phyloP scores from a whole-genome alignment of 92 coral and sea anemone species.

The Paragorgia papillata region DNA sequence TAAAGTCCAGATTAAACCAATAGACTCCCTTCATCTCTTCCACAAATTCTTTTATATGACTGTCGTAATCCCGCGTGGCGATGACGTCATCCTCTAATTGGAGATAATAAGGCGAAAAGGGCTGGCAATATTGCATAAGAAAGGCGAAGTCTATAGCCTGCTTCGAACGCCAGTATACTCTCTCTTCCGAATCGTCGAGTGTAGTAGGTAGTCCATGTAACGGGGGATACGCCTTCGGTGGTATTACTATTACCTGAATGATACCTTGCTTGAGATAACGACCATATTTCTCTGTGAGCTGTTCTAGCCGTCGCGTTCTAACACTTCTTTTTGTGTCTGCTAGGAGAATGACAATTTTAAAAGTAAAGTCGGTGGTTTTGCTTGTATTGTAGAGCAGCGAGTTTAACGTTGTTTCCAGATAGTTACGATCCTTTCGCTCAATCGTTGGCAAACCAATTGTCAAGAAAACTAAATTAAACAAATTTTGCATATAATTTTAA shows the following conservation, averaged over 20 bases:
- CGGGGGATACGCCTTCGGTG: conserved; percentile 70
- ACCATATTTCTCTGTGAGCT: conserved; percentile 50
- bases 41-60: conserved; percentile 61
- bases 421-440: conserved; percentile 63
- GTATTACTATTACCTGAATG: conserved; percentile 82
- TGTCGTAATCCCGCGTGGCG: conserved; percentile 56
- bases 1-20: conserved; percentile 62
- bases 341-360: conserved; percentile 74
- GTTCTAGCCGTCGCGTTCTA: conserved; percentile 42
- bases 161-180: conserved; percentile 92
- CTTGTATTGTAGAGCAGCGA: conserved; percentile 55
- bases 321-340: conserved; percentile 71
- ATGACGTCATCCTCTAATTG: conserved; percentile 92
- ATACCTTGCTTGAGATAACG: conserved; percentile 59
- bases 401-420: conserved; percentile 61
- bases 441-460: conserved; percentile 89
- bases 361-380: conserved; percentile 33
- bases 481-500: too few relatives aligned
- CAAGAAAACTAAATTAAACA: conserved; percentile 61
- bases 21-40: conserved; percentile 36
- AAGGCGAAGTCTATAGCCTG: conserved; percentile 81
- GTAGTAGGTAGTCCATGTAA: conserved; percentile 66
- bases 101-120: conserved; percentile 71
- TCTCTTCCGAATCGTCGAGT: conserved; percentile 54
- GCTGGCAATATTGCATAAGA: conserved; percentile 73